phyloP scores from a whole-genome alignment of 2,888 invertebrate species.

The Leptopterna dolabrata region DNA sequence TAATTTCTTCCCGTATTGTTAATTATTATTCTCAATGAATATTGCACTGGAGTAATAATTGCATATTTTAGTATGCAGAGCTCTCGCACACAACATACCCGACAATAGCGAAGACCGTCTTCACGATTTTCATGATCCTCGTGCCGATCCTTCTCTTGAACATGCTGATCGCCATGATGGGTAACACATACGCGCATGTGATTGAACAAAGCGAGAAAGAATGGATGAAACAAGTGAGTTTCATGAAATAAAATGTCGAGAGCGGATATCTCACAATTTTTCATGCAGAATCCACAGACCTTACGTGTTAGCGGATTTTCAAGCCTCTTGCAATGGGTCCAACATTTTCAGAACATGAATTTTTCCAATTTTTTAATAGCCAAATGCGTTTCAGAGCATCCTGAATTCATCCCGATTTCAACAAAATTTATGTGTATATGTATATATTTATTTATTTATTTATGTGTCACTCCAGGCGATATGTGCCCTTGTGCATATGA shows the following conservation, averaged over 20 bases:
- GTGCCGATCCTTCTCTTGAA: constrained; percentile 96
- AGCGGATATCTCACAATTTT: background rate
- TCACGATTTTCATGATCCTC: constrained; percentile 96
- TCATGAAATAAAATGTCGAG: background rate
- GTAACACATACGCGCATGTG: constrained; percentile 97
- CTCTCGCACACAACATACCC: constrained; percentile 91
- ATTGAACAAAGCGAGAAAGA: constrained; percentile 99
- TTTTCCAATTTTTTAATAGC: no score
- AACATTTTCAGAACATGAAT: no score
- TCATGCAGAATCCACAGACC: no score
- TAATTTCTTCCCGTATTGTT: background rate
- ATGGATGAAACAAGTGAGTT: constrained; percentile 90
- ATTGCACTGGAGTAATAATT: no score
- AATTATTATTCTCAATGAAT: background rate
- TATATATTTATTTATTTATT: no score
- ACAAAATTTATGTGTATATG: no score
- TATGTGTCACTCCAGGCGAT: no score
- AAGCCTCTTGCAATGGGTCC: no score
- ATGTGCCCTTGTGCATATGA: no score
- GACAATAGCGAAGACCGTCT: constrained; percentile 93
- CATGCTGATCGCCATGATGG: constrained; percentile 99
- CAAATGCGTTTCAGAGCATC: no score
- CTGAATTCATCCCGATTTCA: no score
- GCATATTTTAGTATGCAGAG: constrained; percentile 83
- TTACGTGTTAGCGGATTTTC: no score